Base-by-base conservation (phyloP, 2,113 vertebrate species). In the Synodontis membranacea region DNA sequence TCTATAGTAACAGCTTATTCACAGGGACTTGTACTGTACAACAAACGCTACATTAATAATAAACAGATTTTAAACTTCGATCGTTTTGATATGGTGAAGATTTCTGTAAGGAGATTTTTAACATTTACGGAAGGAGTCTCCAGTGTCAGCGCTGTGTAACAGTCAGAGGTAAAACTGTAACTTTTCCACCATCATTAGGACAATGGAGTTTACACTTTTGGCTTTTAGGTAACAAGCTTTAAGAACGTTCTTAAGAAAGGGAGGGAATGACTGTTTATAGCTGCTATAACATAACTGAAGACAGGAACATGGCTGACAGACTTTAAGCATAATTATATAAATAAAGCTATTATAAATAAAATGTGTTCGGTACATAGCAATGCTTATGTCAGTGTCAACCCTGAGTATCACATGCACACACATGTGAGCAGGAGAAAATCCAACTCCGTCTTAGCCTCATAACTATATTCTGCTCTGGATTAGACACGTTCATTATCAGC, bases 401-500 rank as follows among this genome's bases (percentile, higher is more conserved):
- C 4, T 34, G 62, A 66, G 28, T 3, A 60, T 60, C 54, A 42
- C 50, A 56, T 19, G 25, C 50, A 25, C 84, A 72, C 64, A 84
- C 62, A 60, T 9, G 79, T 52, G 46, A 86, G 64, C 76, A 58
- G 48, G 68, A 70, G 80, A 82, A 31, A 80, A 88, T 88, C 84
- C 42, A 4, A 28, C 75, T 58, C 78, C 42, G 80, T 89, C 90
- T 93, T 94, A 92, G 88, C 85, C 34, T 86, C 90, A 92, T 80
- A 87, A 48, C 88, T 86, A 78, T 56, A 80, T 50, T 83, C 84
- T 80, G 34, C 50, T 46, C 64, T 85, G 92, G 94, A 94, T 94
- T 94, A 94, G 88, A 90, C 85, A 44, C 88, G 23, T 91, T 39
- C 91, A 94, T 92, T 91, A 92, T 81, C 89, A 46, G 34, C 21